phyloP scores from a whole-genome alignment of 1,140 invertebrate species.

The Drosophila subobscura region DNA sequence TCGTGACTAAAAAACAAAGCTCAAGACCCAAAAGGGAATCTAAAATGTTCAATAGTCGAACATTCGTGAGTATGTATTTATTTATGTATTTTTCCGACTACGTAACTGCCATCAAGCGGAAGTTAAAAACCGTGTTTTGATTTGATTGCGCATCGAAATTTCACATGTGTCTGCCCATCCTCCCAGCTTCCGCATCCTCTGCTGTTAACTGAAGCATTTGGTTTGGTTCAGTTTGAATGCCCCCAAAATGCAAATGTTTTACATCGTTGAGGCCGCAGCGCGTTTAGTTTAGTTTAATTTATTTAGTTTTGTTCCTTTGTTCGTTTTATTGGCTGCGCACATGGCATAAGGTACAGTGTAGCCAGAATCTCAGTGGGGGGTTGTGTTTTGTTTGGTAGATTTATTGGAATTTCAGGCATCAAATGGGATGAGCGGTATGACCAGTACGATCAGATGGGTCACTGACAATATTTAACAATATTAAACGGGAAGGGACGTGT shows the following conservation, averaged over 20 bases:
- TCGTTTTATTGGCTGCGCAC: slow-evolving; percentile 18
- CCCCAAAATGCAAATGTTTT: slow-evolving; percentile 65
- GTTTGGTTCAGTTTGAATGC: slow-evolving; percentile 38
- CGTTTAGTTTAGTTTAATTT: slow-evolving; percentile 62
- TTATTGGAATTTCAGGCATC: slow-evolving; percentile 7
- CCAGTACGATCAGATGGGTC: no score
- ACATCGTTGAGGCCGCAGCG: slow-evolving; percentile 60
- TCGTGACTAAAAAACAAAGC: slow-evolving; percentile 36
- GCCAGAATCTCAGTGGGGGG: slow-evolving; percentile 16
- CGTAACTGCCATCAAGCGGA: slow-evolving; percentile 75
- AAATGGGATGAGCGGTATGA: no score
- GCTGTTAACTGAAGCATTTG: slow-evolving; percentile 49
- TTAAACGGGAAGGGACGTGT: no score
- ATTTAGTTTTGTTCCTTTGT: slow-evolving; percentile 44
- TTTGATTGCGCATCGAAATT: slow-evolving; percentile 78
- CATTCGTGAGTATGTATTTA: slow-evolving; percentile 15
- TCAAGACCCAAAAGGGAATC: slow-evolving; percentile 25
- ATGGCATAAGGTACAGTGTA: slow-evolving; percentile 25
- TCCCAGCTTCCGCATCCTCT: slow-evolving; percentile 7
- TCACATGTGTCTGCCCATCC: slow-evolving; percentile 40
- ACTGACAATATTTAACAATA: no score
- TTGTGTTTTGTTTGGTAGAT: slow-evolving; percentile 13
- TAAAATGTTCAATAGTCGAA: slow-evolving; percentile 7
- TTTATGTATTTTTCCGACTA: slow-evolving; percentile 49
- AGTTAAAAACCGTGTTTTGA: slow-evolving; percentile 81